Percentiles rank a stretch among this genome's conserved stretches.
Conservation (phyloP, 1,140 invertebrate genomes). For the Lethrus apterus region DNA sequence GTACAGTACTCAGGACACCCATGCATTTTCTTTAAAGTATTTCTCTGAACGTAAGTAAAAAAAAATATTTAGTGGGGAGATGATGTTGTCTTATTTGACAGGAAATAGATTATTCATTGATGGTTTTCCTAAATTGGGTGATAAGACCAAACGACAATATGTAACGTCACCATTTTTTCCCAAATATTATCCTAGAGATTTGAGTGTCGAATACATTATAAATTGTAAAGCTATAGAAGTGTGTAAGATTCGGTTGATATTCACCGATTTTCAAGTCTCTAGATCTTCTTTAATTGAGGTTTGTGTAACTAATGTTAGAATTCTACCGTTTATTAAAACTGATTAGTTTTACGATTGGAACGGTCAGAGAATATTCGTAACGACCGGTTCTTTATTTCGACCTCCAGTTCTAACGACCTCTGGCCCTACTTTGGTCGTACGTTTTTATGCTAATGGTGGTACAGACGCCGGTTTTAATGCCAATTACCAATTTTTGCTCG, state of each 20-base stretch:
- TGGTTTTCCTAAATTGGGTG: constrained; percentile 41
- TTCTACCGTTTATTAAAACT: constrained; percentile 1
- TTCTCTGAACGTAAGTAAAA: constrained; percentile 54
- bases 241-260: constrained; percentile 56
- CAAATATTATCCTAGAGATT: constrained; percentile 58
- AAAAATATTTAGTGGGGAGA: constrained; percentile 8
- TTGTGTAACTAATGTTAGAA: constrained; percentile 2
- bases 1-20: constrained; percentile 53
- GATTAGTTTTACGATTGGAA: constrained; percentile 63
- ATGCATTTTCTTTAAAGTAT: constrained; percentile 60
- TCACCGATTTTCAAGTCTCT: constrained; percentile 63
- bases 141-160: constrained; percentile 37
- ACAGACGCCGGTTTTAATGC: constrained; percentile 62
- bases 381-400: constrained; percentile 58
- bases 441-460: constrained; percentile 66
- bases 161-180: constrained; percentile 65
- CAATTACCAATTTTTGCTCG: constrained; percentile 54
- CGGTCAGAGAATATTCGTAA: constrained; percentile 57
- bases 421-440: constrained; percentile 55
- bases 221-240: constrained; percentile 45
- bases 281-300: constrained; percentile 63
- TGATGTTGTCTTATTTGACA: constrained; percentile 31
- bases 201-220: constrained; percentile 59
- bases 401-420: constrained; percentile 60
- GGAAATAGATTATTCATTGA: constrained; percentile 56